phyloP scores from a whole-genome alignment of 2,797 vertebrate species.

The Phalloptychus januarius region DNA sequence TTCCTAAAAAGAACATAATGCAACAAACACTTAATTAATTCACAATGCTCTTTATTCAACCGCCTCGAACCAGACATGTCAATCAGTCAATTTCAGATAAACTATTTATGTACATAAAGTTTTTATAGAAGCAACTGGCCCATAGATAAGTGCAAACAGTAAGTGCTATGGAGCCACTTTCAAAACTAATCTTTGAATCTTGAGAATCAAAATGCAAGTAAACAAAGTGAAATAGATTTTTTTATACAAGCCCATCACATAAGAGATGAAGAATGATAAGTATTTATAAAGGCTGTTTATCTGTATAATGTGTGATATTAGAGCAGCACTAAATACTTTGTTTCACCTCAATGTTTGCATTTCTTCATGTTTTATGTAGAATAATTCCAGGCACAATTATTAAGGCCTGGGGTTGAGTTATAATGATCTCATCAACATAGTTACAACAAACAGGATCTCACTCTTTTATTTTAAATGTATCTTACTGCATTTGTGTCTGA shows the following conservation, averaged over 20 bases:
- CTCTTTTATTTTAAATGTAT: neutral
- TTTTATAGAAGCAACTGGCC: constrained; percentile 21
- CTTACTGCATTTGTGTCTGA: neutral
- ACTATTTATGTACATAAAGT: constrained; percentile 32
- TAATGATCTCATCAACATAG: neutral
- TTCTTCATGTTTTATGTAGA: constrained; percentile 13
- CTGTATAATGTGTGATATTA: constrained; percentile 2
- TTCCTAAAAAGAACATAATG: neutral
- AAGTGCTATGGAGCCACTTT: constrained; percentile 5
- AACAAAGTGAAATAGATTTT: neutral
- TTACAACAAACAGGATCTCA: rapidly evolving
- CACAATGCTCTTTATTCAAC: constrained; percentile 3
- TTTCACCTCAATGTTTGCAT: neutral
- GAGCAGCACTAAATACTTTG: constrained; percentile 34
- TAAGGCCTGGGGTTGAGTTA: neutral
- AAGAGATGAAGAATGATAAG: neutral
- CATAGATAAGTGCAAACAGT: constrained; percentile 10
- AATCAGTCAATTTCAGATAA: constrained; percentile 9
- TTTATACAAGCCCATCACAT: neutral
- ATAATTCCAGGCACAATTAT: neutral
- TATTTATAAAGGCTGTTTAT: neutral
- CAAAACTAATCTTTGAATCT: neutral
- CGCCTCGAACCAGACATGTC: neutral
- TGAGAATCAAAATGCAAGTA: neutral
- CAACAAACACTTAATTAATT: neutral